A percentile compares a stretch with the other conserved stretches of the same genome.
phyloP scores from a whole-genome alignment of 2,797 vertebrate species.

The Allenopithecus nigroviridis region DNA sequence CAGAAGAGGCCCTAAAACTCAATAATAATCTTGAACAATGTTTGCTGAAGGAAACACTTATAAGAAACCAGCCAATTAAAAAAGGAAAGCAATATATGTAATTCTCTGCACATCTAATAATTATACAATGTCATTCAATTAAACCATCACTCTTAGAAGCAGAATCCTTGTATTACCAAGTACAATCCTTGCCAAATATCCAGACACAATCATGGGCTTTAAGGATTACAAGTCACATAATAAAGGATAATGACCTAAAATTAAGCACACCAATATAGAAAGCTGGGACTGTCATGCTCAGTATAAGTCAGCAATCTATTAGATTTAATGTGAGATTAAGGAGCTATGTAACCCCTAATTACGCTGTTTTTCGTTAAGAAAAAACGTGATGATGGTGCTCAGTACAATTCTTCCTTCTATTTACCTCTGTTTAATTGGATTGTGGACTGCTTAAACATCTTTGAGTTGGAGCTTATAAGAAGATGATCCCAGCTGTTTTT shows the following conservation, averaged over 20 bases:
- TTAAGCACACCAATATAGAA: slow-evolving; percentile 76
- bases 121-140: slow-evolving; percentile 73
- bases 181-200: slow-evolving; percentile 83
- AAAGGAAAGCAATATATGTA: slow-evolving; percentile 66
- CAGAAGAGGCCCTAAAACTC: not conserved
- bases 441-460: slow-evolving; percentile 83
- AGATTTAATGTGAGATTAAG: slow-evolving; percentile 85
- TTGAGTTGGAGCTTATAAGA: slow-evolving; percentile 81
- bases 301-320: slow-evolving; percentile 80
- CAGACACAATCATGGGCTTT: slow-evolving; percentile 81
- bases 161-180: slow-evolving; percentile 80
- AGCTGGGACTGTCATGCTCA: slow-evolving; percentile 67
- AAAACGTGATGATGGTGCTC: slow-evolving; percentile 80
- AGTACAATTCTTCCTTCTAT: slow-evolving; percentile 79
- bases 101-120: slow-evolving; percentile 70
- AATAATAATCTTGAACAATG: not conserved
- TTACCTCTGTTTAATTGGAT: slow-evolving; percentile 87
- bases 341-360: slow-evolving; percentile 83
- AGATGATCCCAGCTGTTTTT: slow-evolving; percentile 85
- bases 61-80: slow-evolving; percentile 46
- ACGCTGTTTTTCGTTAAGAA: slow-evolving; percentile 84
- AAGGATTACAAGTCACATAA: slow-evolving; percentile 84
- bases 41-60: slow-evolving; percentile 11
- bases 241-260: slow-evolving; percentile 83
- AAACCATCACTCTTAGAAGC: slow-evolving; percentile 80